A percentile compares a stretch with the other conserved stretches of the same genome.
Evolutionary conservation across 2,888 invertebrate genomes (phyloP).

Genomic region (Polylopha cassiicola): DNA sequence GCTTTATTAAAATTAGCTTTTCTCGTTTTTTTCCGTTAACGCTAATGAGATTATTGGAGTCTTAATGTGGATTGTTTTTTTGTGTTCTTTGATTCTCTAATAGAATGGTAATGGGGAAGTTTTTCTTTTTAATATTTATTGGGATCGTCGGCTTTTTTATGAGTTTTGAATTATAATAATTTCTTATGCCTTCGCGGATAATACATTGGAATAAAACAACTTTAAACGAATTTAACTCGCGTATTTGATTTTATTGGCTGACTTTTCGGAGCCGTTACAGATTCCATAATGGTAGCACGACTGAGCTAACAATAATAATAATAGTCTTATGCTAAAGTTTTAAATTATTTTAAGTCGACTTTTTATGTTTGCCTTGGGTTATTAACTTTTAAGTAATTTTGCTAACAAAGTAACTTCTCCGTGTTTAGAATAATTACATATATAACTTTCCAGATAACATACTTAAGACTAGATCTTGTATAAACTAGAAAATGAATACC

Average conservation of each 20-base stretch:
- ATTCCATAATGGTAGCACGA: too few relatives aligned
- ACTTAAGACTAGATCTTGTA: constrained; percentile 15
- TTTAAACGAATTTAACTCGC: too few relatives aligned
- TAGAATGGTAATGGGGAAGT: constrained; percentile 10
- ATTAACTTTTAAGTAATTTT: too few relatives aligned
- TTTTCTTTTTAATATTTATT: constrained; percentile 6
- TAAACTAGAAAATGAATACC: constrained; percentile 22
- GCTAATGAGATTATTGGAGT: constrained; percentile 36
- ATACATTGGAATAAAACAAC: too few relatives aligned
- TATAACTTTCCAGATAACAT: neutral
- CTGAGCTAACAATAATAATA: too few relatives aligned
- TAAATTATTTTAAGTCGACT: too few relatives aligned
- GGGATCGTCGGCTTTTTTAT: neutral
- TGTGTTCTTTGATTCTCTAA: constrained; percentile 6
- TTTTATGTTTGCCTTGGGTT: too few relatives aligned
- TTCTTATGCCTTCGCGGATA: neutral
- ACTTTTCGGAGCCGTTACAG: too few relatives aligned
- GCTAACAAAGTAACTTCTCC: too few relatives aligned
- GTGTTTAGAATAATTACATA: too few relatives aligned
- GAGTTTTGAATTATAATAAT: constrained; percentile 2
- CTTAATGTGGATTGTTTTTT: constrained; percentile 18
- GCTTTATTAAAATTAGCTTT: constrained; percentile 48
- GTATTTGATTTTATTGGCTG: too few relatives aligned
- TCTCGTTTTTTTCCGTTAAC: constrained; percentile 24
- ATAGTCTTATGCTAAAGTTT: too few relatives aligned